Conservation (phyloP, 2,113 vertebrate genomes). For the Pachycephala philippinensis region DNA sequence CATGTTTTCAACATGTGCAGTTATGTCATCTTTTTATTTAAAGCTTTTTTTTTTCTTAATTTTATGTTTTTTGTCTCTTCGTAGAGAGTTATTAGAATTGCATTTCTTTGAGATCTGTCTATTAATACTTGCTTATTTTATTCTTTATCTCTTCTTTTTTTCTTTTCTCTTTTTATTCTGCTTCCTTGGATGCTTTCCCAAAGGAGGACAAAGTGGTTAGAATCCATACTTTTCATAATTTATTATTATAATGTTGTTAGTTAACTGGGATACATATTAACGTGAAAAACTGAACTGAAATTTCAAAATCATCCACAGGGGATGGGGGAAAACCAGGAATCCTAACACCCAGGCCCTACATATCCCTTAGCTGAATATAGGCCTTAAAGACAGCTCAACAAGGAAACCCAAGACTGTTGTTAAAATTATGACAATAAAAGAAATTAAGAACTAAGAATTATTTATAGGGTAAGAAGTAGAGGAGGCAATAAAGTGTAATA, state of each 20-base stretch:
- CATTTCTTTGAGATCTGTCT: slow-evolving; percentile 54
- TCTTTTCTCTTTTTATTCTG: slow-evolving; percentile 78
- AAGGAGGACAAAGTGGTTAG: slow-evolving; percentile 99
- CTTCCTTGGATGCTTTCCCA: slow-evolving; percentile 95
- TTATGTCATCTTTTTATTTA: slow-evolving; percentile 4
- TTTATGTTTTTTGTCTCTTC: slow-evolving; percentile 19
- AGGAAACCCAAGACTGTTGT: not conserved
- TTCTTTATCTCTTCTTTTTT: slow-evolving; percentile 70
- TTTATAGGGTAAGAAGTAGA: not conserved
- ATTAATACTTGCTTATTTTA: slow-evolving; percentile 67
- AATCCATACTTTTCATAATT: slow-evolving; percentile 83
- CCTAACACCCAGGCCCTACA: not conserved
- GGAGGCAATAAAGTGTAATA: not conserved
- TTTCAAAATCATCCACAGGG: not conserved
- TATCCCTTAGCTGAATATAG: not conserved
- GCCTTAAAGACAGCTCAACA: not conserved
- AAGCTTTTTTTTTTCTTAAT: not conserved
- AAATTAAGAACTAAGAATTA: not conserved
- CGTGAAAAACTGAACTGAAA: not conserved
- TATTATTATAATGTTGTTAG: slow-evolving; percentile 64
- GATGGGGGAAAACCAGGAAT: not conserved
- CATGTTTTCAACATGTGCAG: not conserved
- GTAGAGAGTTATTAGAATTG: slow-evolving; percentile 45
- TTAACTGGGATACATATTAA: slow-evolving; percentile 43
- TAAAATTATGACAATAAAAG: not conserved